A percentile compares a stretch with the other conserved stretches of the same genome.
These are phyloP conservation scores for Engystomops pustulosus DNA, from an alignment of 2,113 vertebrate genomes.

Conservation along the genomic window DNA sequence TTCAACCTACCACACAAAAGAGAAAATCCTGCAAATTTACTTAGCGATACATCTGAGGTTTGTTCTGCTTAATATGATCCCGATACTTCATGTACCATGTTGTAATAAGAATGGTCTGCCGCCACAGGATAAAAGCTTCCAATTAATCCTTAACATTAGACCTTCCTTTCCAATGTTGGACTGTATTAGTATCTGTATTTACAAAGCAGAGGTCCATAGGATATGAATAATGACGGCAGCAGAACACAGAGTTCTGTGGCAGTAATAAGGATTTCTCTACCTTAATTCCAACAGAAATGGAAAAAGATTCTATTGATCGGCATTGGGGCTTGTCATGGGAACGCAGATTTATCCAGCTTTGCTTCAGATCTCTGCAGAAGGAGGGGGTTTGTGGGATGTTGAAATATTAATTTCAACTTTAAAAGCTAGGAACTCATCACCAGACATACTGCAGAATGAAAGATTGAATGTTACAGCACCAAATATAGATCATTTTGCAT, in stretches of 20 bases:
- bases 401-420: slow-evolving; percentile 56
- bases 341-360: slow-evolving; percentile 8
- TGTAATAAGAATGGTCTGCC: neutral
- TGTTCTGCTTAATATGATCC: neutral
- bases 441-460: slow-evolving; percentile 33
- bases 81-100: neutral
- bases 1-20: neutral
- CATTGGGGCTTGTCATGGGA: slow-evolving; percentile 35
- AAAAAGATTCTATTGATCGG: slow-evolving; percentile 52
- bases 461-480: slow-evolving; percentile 42
- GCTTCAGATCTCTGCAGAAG: slow-evolving; percentile 27
- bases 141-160: slow-evolving; percentile 1
- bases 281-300: slow-evolving; percentile 32
- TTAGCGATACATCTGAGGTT: neutral
- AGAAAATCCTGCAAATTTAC: neutral
- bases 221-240: slow-evolving; percentile 8
- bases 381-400: neutral
- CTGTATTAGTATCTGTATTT: slow-evolving; percentile 13
- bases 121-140: slow-evolving; percentile 1
- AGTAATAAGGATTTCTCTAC: slow-evolving; percentile 48
- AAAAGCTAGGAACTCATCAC: slow-evolving; percentile 51
- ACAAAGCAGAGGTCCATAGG: slow-evolving; percentile 28
- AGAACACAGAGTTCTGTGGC: neutral
- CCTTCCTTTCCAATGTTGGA: neutral
- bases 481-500: slow-evolving; percentile 54